phyloP scores from a whole-genome alignment of 2,797 vertebrate genomes.

The Brachyrhaphis roseni region DNA sequence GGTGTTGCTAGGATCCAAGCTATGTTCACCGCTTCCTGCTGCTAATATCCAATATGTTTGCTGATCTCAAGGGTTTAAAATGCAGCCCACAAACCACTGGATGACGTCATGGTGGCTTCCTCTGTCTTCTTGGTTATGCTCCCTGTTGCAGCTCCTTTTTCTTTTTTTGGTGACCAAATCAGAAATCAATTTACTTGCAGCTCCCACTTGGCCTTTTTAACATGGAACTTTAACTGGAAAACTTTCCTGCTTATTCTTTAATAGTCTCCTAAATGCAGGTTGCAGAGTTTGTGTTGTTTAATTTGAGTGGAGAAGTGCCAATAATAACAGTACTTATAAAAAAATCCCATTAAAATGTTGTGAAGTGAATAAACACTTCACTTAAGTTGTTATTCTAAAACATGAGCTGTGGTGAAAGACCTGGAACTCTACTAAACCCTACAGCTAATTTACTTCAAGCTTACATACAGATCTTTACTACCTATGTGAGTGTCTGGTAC shows the following conservation, averaged over 20 bases:
- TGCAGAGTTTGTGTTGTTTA: not conserved
- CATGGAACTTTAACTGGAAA: not conserved
- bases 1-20: not conserved
- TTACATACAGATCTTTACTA: constrained; percentile 22
- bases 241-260: not conserved
- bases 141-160: not conserved
- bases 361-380: not conserved
- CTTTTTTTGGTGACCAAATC: not conserved
- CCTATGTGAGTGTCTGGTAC: constrained; percentile 31
- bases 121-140: not conserved
- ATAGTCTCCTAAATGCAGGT: not conserved
- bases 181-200: not conserved
- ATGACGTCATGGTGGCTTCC: not conserved
- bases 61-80: not conserved
- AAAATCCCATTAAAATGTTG: not conserved
- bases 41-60: not conserved
- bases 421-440: not conserved
- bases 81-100: not conserved
- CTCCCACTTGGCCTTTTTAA: not conserved
- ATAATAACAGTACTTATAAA: not conserved
- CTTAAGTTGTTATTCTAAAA: not conserved
- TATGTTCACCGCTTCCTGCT: not conserved
- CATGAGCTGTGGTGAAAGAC: constrained; percentile 8
- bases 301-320: too few relatives aligned
- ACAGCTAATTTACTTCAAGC: constrained; percentile 17